Base-by-base conservation (phyloP, 2,113 vertebrate genomes). In the Sturnus vulgaris region DNA sequence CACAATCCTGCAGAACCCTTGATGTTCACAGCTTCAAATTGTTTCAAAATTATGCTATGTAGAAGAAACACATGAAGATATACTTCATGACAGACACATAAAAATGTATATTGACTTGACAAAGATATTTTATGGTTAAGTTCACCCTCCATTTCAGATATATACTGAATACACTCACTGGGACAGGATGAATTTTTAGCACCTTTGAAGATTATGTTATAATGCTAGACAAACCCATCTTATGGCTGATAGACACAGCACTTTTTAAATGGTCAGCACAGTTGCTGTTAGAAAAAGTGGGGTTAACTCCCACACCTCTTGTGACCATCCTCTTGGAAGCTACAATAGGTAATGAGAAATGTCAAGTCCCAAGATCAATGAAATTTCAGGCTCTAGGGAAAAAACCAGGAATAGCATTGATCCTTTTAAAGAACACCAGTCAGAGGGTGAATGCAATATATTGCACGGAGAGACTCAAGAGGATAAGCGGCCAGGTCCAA, bases 331-430 rank as follows among this genome's bases (percentile, higher is more conserved):
- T 96, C 96, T 95, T 97, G 96, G 97, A 98, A 98, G 96, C 93
- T 90, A 88, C 70, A 78, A 90, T 86, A 96, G 78, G 94, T 98
- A 97, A 97, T 98, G 97, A 98, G 98, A 98, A 98, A 98, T 98
- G 98, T 98, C 94, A 98, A 97, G 98, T 98, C 97, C 98, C 97
- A 97, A 98, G 97, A 99, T 99, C 98, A 98, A 99, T 99, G 97
- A 97, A 98, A 97, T 97, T 95, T 89, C 66, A 97, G 96, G 94
- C 98, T 97, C 95, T 64, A 90, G 98, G 98, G 98, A 98, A 96
- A 93, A 97, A 95, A 96, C 95, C 50, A 98, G 98, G 97, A 98
- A 98, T 97, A 95, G 97, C 90, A 98, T 98, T 98, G 99, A 99
- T 99, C 98, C 98, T 97, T 98, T 97, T 95, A 98, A 97, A 98